Base-by-base conservation (phyloP, 2,113 vertebrate species). In the Dicaeum eximium region DNA sequence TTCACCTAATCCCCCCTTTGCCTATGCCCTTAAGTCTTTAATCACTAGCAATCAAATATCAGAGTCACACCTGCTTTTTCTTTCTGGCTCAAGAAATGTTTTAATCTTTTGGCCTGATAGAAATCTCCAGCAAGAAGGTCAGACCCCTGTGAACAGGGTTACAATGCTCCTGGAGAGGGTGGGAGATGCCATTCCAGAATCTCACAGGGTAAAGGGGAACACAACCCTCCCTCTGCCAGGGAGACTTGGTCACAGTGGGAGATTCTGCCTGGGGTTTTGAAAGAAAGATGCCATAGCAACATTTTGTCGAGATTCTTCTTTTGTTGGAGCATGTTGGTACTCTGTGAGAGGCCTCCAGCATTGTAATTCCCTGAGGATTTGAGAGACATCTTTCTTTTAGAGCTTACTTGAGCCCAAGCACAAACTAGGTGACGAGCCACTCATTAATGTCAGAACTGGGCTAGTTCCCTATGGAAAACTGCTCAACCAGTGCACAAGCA, bases 351-450 rank as follows among this genome's bases (percentile, higher is more conserved):
- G 12, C 28, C 23, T 85, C 40, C 30, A 57, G 31, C 6, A 5
- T 12, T 53, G 13, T 18, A 75, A 3, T 0, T 57, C n/a, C 28
- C 12, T 53, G 53, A 53, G 53, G 44, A 79, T 64, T 90, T 80
- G 19, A 85, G 27, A 67, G 6, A 40, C 13, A 78, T 5, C 27
- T 84, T 74, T 15, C 12, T 74, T 80, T 50, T 56, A 56, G 58
- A 78, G 7, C 7, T 88, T 54, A 16, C 21, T 28, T 47, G 30
- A 69, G 35, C 45, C 37, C 40, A 60, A 82, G 19, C 8, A 44
- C n/a, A 69, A 82, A 44, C 7, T 15, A 71, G 33, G 30, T 51
- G 40, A 69, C 0, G 0, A 87, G 25, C 19, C 2, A 3, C 54
- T 27, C 50, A 44, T 44, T 78, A 33, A 17, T 47, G 17, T 77